These are phyloP conservation scores for Pungitius pungitius DNA, from an alignment of 2,113 vertebrate genomes.

Conservation along the genomic window DNA sequence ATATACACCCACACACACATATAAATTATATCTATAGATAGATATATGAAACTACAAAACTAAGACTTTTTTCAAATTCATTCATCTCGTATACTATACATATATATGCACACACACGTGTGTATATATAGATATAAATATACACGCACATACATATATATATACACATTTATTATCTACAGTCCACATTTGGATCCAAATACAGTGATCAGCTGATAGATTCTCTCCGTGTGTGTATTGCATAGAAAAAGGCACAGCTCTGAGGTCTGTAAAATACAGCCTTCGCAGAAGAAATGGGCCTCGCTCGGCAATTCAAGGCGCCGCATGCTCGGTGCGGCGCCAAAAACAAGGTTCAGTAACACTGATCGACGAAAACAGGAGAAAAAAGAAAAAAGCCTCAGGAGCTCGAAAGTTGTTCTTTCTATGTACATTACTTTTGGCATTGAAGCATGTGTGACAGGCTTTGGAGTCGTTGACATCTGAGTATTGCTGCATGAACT, in stretches of 20 bases:
- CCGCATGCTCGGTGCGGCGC: constrained; percentile 48
- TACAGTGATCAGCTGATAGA: constrained; percentile 85
- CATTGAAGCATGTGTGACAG: constrained; percentile 76
- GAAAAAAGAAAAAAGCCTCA: constrained; percentile 55
- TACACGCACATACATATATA: constrained; percentile 68
- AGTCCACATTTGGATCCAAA: constrained; percentile 90
- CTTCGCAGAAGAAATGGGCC: constrained; percentile 67
- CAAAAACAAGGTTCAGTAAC: constrained; percentile 67
- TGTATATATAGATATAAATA: constrained; percentile 66
- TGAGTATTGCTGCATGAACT: constrained; percentile 79
- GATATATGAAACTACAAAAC: constrained; percentile 97
- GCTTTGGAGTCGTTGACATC: constrained; percentile 82
- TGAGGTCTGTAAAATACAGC: constrained; percentile 92
- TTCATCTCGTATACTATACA: constrained; percentile 78
- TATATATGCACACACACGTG: constrained; percentile 62
- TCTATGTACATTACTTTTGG: constrained; percentile 79
- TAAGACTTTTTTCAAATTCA: constrained; percentile 97
- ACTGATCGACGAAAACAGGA: constrained; percentile 45
- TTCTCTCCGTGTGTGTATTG: constrained; percentile 87
- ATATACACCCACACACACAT: constrained; percentile 66
- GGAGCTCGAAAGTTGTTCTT: constrained; percentile 67
- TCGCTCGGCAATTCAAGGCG: constrained; percentile 6
- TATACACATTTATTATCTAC: constrained; percentile 78
- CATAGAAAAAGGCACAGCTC: constrained; percentile 99
- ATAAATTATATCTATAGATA: constrained; percentile 65